A percentile compares a stretch with the other conserved stretches of the same genome.
Evolutionary conservation across 2,113 vertebrate genomes (phyloP).

Genomic region (Pelusios castaneus): DNA sequence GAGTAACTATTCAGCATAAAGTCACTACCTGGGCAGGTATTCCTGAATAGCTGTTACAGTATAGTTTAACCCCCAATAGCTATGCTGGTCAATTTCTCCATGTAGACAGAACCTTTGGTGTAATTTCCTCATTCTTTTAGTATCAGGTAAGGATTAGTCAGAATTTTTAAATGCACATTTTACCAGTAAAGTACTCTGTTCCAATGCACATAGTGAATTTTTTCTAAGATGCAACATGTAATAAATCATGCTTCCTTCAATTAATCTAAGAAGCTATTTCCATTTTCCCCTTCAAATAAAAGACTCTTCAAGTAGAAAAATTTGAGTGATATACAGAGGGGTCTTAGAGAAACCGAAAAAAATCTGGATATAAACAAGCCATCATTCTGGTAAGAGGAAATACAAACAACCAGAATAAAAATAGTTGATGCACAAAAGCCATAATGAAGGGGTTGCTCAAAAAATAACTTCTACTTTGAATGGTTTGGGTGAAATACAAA

Average conservation of each 20-base stretch:
- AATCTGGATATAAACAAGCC: slow-evolving; percentile 85
- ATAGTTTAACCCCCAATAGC: background rate
- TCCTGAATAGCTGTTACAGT: background rate
- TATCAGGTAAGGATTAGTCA: slow-evolving; percentile 35
- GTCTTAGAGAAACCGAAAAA: slow-evolving; percentile 77
- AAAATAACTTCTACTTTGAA: slow-evolving; percentile 89
- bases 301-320: slow-evolving; percentile 73
- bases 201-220: slow-evolving; percentile 46
- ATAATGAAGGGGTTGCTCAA: slow-evolving; percentile 88
- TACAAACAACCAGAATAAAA: slow-evolving; percentile 87
- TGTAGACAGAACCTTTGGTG: background rate
- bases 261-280: slow-evolving; percentile 70
- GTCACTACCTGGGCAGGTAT: background rate
- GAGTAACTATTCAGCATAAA: background rate
- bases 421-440: slow-evolving; percentile 89
- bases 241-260: slow-evolving; percentile 65
- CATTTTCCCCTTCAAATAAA: slow-evolving; percentile 62
- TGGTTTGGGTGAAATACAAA: slow-evolving; percentile 87
- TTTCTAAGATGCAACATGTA: slow-evolving; percentile 60
- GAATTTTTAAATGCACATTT: slow-evolving; percentile 58
- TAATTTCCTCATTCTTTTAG: slow-evolving; percentile 43
- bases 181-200: slow-evolving; percentile 62
- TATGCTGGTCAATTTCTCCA: background rate
- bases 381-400: slow-evolving; percentile 87
- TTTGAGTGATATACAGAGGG: slow-evolving; percentile 74